Conservation (phyloP, 2,888 invertebrate genomes). For the Euphydryas editha region DNA sequence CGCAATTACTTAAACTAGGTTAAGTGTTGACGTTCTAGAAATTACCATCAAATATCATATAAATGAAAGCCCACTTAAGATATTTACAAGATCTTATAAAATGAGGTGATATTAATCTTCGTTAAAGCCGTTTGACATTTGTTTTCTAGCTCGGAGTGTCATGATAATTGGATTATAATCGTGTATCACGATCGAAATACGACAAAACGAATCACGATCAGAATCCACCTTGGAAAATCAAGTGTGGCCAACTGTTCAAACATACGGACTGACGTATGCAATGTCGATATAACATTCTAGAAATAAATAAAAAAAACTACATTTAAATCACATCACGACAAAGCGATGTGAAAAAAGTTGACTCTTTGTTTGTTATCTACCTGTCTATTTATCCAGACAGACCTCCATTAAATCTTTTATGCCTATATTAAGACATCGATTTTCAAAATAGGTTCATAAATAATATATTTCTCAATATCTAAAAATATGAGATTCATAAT, state of each 20-base stretch:
- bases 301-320: no score
- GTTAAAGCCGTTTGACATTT: slow-evolving; percentile 27
- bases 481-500: no score
- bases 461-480: no score
- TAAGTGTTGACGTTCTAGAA: neutral
- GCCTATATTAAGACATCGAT: no score
- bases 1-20: neutral
- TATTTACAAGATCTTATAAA: neutral
- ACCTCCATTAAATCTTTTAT: no score
- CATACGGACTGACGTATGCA: slow-evolving; percentile 26
- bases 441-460: no score
- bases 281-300: neutral
- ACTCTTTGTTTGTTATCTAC: no score
- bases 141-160: slow-evolving; percentile 33
- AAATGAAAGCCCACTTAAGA: neutral
- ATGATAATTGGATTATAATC: slow-evolving; percentile 33
- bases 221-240: slow-evolving; percentile 30
- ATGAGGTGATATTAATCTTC: slow-evolving; percentile 3
- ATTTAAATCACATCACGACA: no score
- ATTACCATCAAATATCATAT: neutral
- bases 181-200: slow-evolving; percentile 35
- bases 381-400: no score
- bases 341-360: no score
- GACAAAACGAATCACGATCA: slow-evolving; percentile 30
- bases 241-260: slow-evolving; percentile 27